Evolutionary conservation across 37 sponge, comb jelly and placozoan species (phyloP).

Genomic region (Bolinopsis microptera): DNA sequence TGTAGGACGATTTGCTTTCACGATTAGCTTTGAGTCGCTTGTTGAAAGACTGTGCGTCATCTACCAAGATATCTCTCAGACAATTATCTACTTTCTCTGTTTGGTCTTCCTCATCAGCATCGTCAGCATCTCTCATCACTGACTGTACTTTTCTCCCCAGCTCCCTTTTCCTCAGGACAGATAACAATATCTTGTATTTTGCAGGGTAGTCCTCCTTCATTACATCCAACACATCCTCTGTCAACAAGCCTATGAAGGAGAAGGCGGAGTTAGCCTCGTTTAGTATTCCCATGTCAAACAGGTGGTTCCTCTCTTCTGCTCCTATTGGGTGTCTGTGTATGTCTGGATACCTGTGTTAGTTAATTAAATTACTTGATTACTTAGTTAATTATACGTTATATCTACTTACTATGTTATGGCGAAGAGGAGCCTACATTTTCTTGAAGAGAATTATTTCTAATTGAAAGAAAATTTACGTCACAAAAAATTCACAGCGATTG

Average conservation of each 20-base stretch:
- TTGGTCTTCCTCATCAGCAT: neutral
- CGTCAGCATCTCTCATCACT: neutral
- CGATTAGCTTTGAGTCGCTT: conserved; percentile 6
- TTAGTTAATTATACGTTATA: too few relatives aligned
- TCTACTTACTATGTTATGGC: too few relatives aligned
- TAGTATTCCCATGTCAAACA: neutral
- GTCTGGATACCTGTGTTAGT: conserved; percentile 52
- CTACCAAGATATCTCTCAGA: conserved; percentile 25
- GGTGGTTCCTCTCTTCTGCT: conserved; percentile 33
- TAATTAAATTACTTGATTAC: too few relatives aligned
- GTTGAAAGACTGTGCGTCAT: conserved; percentile 25
- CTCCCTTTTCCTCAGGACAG: conserved; percentile 1
- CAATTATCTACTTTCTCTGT: neutral
- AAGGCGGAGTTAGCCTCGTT: conserved; percentile 8
- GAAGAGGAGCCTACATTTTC: too few relatives aligned
- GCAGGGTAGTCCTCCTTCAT: conserved; percentile 48
- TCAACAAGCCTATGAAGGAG: neutral
- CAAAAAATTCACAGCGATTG: too few relatives aligned
- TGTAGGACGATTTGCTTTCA: neutral
- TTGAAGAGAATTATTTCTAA: too few relatives aligned
- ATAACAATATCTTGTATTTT: neutral
- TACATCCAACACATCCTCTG: conserved; percentile 18
- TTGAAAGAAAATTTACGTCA: too few relatives aligned
- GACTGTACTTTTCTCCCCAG: neutral
- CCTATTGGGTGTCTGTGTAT: conserved; percentile 16